Percentiles rank a stretch among this genome's conserved stretches.
These are phyloP conservation scores for Sparus aurata DNA, from an alignment of 2,797 vertebrate genomes.

Conservation along the genomic window DNA sequence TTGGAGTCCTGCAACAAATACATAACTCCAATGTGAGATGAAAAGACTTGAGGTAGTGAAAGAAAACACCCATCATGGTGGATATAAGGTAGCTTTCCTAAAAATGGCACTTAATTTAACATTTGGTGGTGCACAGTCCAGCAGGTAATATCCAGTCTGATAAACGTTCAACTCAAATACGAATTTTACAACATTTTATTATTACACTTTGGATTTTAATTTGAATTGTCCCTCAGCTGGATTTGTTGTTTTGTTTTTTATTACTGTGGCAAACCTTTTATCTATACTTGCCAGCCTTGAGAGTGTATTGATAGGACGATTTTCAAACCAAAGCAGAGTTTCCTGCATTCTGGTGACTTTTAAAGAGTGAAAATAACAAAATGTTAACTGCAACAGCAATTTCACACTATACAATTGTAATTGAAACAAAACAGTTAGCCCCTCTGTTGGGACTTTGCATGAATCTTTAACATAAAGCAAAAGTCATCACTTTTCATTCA, in stretches of 20 bases:
- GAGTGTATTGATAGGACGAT: too few species aligned
- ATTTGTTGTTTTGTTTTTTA: background rate
- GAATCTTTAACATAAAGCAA: too few species aligned
- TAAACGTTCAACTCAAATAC: background rate
- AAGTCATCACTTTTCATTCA: too few species aligned
- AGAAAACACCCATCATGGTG: background rate
- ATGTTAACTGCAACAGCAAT: too few species aligned
- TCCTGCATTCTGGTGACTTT: too few species aligned
- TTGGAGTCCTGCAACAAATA: constrained; percentile 23
- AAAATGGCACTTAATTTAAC: background rate
- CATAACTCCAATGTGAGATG: background rate
- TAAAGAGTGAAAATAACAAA: too few species aligned
- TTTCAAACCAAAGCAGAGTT: too few species aligned
- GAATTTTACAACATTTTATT: background rate
- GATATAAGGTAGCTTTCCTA: background rate
- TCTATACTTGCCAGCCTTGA: too few species aligned
- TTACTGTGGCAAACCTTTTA: background rate
- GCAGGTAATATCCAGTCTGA: background rate
- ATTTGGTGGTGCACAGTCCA: background rate
- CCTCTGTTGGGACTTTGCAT: too few species aligned
- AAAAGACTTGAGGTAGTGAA: background rate
- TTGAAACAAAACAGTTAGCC: too few species aligned
- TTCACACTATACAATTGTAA: too few species aligned
- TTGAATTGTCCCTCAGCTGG: background rate
- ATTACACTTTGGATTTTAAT: background rate